Conservation (phyloP, 2,888 invertebrate species). For the Perithous albicinctus region DNA sequence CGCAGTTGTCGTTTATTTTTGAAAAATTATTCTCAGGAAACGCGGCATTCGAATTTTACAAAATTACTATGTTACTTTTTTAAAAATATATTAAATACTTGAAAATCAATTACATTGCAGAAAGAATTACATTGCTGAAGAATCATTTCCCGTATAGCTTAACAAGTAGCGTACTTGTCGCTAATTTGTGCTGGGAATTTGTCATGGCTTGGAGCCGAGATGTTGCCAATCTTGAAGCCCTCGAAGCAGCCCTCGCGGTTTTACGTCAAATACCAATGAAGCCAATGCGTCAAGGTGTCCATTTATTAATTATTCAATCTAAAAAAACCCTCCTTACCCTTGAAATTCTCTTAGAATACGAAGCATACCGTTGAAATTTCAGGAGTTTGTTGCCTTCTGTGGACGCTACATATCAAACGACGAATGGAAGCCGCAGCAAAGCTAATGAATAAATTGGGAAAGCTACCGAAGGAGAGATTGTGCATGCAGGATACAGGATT, state of each 20-base stretch:
- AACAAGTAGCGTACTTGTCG: conserved; percentile 91
- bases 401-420: conserved; percentile 95
- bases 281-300: conserved; percentile 88
- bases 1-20: too few relatives aligned
- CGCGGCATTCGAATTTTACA: too few relatives aligned
- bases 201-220: conserved; percentile 94
- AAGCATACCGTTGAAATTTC: conserved; percentile 22
- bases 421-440: conserved; percentile 91
- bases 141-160: conserved; percentile 95
- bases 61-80: too few relatives aligned
- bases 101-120: conserved; percentile 70
- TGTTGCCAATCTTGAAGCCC: conserved; percentile 87
- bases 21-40: too few relatives aligned
- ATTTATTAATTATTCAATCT: background rate
- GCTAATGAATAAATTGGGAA: conserved; percentile 92
- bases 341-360: background rate
- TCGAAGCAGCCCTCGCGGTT: conserved; percentile 91
- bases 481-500: conserved; percentile 92
- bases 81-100: background rate
- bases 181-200: conserved; percentile 97
- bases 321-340: background rate
- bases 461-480: conserved; percentile 93
- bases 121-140: conserved; percentile 86
- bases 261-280: conserved; percentile 89
- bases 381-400: conserved; percentile 94